Evolutionary conservation across 2,888 invertebrate genomes (phyloP), one percentile per base, ranked within the genome.

Genomic region (Hesperia comma): DNA sequence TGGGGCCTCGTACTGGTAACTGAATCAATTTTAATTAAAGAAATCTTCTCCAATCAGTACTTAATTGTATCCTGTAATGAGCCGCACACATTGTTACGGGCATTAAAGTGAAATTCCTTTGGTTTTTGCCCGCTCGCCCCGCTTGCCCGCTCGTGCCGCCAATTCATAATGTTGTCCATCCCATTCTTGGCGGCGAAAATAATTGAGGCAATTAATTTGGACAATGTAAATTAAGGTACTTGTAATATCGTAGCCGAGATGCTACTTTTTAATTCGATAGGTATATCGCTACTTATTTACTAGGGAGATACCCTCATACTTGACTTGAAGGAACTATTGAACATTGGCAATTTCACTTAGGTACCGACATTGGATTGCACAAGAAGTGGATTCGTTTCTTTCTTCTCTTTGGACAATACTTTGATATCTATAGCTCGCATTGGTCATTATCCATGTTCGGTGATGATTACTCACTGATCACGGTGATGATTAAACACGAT

Each of bases 121-220:
- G 12, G 19, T 49, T 19, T 19, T 49, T 49, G 8, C 17, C 10
- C 26, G n/a, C n/a, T n/a, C n/a, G n/a, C n/a, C n/a, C n/a, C n/a
- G n/a, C n/a, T n/a, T 5, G 26, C 3, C 49, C 14, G 21, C 49
- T 70, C 63, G 63, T 73, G 64, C 64, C 73, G 72, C 73, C 72
- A 80, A 85, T 85, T 84, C 83, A 77, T 71, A 82, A 81, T 79
- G 32, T 33, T 32, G 15, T 19, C 37, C 55, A 37, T 60, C 14
- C 19, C 17, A n/a, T 6, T 74, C 75, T 77, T 74, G 69, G 61
- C 72, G 53, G 14, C 77, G 74, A 83, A 85, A 77, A 83, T 84
- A 82, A 86, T 86, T 84, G 82, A 75, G 69, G 70, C 83, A 86
- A 90, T 89, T 85, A 87, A 88, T 86, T 83, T 80, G 72, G 73